phyloP scores from a whole-genome alignment of 1,140 invertebrate species.

The Littorina saxatilis region DNA sequence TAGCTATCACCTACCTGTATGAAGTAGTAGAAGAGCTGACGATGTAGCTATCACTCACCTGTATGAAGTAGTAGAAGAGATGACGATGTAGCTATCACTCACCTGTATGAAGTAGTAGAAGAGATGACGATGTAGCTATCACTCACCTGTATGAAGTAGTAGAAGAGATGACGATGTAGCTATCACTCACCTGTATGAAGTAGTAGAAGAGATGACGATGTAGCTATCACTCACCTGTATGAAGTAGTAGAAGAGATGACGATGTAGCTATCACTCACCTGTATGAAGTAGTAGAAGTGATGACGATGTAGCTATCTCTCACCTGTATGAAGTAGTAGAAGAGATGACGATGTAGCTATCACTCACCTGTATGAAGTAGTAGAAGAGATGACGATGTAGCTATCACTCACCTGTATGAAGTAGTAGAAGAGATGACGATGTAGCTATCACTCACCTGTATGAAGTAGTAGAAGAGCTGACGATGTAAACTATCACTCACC shows the following conservation, averaged over 20 bases:
- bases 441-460: neutral
- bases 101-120: no score
- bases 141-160: neutral
- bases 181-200: no score
- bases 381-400: no score
- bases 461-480: neutral
- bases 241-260: neutral
- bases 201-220: no score
- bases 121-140: no score
- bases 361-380: no score
- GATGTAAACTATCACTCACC: no score
- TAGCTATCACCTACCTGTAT: neutral
- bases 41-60: neutral
- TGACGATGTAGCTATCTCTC: no score
- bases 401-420: neutral
- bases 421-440: neutral
- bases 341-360: no score
- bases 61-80: constrained; percentile 1
- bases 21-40: neutral
- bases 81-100: neutral
- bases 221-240: neutral
- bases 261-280: neutral
- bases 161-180: no score
- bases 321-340: neutral
- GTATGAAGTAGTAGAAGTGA: neutral